Evolutionary conservation across 2,113 vertebrate species (phyloP), one percentile per base, ranked within the genome.

Genomic region (Pelecanoides urinatrix): DNA sequence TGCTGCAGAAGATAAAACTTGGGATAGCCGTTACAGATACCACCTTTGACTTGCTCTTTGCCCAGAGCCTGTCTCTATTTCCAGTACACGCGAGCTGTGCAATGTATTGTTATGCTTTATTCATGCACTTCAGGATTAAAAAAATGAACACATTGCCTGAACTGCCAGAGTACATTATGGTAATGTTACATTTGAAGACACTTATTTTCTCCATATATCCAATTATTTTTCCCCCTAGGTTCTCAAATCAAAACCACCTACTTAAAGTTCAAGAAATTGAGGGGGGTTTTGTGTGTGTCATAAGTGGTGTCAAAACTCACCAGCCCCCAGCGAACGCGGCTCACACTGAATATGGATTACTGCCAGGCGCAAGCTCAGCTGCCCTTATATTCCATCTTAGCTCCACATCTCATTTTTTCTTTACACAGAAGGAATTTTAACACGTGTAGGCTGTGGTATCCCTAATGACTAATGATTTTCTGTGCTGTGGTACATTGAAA

Each of bases 301-400:
- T n/a, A 16, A 49, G 36, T 2, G 40, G 85, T 86, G 70, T 1
- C 70, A 50, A 25, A 71, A 18, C 40, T 21, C 23, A 1, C 8
- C 2, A 3, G 11, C 2, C 38, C 42, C 85, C 78, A 9, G 26
- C 0, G 3, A 5, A 0, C 11, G 12, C 0, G 2, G 30, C 1
- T 8, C 23, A 10, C 11, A 4, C 63, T 22, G 77, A 45, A 11
- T 10, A 3, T 0, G 55, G 91, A 42, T 65, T 5, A 1, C 5
- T 6, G 5, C 16, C 52, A 22, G 80, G 32, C 10, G 1, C 36
- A 21, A 30, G 44, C 52, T 36, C 52, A 7, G 61, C 82, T 73
- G 67, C 67, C 88, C 83, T 38, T 2, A 3, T 8, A 10, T 3
- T 11, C 2, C 3, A 44, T 42, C 52, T 73, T 2, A 6, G 61